Percentiles rank a stretch among this genome's conserved stretches.
Evolutionary conservation across 2,113 vertebrate species (phyloP).

Genomic region (Oreamnos americanus): DNA sequence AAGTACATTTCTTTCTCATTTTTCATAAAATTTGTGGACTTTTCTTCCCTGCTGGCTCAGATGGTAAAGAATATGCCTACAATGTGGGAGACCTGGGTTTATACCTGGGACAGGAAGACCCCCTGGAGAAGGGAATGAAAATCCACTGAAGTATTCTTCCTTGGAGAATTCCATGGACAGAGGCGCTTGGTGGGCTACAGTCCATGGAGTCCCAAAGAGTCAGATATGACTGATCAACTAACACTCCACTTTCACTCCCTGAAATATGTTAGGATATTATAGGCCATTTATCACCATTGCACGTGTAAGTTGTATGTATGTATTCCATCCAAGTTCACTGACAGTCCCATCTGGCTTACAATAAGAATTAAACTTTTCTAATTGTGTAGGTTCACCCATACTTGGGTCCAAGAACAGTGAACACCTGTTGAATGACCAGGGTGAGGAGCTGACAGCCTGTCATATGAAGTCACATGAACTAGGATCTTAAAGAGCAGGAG

Average conservation of each 20-base stretch:
- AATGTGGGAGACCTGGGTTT: not conserved
- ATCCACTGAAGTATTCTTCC: not conserved
- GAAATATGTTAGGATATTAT: not conserved
- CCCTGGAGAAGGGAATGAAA: not conserved
- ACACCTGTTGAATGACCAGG: not conserved
- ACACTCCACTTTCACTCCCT: not conserved
- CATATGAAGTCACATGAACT: accelerated
- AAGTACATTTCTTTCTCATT: not conserved
- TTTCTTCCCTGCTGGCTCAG: not conserved
- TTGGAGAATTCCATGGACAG: not conserved
- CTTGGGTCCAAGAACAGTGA: not conserved
- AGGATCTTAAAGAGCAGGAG: accelerated
- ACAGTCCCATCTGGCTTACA: not conserved
- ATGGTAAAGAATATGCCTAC: not conserved
- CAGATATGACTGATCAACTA: not conserved
- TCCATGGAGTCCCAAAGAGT: not conserved
- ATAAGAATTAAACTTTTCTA: not conserved
- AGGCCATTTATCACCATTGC: not conserved
- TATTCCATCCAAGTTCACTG: not conserved
- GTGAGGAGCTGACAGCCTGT: accelerated
- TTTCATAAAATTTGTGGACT: not conserved
- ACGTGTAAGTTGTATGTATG: accelerated
- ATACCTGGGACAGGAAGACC: not conserved
- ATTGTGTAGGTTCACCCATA: accelerated
- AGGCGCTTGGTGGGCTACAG: not conserved